Conservation (phyloP, 2,113 vertebrate genomes). For the Sylvicapra grimmia region DNA sequence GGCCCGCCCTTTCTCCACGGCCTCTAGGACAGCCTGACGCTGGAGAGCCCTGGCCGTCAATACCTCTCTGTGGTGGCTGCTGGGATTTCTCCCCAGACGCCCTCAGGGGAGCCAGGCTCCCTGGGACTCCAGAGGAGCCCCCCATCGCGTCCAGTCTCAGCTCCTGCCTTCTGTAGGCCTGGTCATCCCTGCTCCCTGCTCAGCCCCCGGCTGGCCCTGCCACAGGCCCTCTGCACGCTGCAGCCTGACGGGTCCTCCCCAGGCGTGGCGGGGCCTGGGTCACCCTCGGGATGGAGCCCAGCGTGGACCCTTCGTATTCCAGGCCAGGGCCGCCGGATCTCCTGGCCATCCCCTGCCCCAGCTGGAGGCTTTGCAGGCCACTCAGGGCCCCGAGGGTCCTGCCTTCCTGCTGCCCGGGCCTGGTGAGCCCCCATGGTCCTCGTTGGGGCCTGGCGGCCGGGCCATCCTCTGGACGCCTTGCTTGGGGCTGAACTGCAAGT, state of each 20-base stretch:
- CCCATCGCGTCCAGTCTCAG: fast-evolving
- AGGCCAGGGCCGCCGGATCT: fast-evolving
- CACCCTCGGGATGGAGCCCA: too few relatives aligned
- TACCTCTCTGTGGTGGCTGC: neutral
- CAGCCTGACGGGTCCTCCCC: neutral
- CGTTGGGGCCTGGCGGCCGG: fast-evolving
- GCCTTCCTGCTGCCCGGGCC: fast-evolving
- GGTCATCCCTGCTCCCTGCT: neutral
- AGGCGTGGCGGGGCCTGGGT: neutral
- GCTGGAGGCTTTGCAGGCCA: neutral
- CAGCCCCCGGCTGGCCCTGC: neutral
- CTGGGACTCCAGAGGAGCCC: neutral
- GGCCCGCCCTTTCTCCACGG: fast-evolving
- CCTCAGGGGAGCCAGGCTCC: too few relatives aligned
- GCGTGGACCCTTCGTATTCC: fast-evolving
- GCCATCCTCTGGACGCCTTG: fast-evolving
- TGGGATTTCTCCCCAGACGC: fast-evolving
- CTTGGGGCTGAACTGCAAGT: neutral
- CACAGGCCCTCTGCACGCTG: neutral
- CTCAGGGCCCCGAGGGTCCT: fast-evolving
- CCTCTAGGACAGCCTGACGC: neutral
- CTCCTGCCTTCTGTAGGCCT: fast-evolving
- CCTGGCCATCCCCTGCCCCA: fast-evolving
- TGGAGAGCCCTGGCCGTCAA: neutral
- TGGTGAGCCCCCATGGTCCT: fast-evolving